phyloP scores from a whole-genome alignment of 2,888 invertebrate species.

The Epinotia brunnichana region DNA sequence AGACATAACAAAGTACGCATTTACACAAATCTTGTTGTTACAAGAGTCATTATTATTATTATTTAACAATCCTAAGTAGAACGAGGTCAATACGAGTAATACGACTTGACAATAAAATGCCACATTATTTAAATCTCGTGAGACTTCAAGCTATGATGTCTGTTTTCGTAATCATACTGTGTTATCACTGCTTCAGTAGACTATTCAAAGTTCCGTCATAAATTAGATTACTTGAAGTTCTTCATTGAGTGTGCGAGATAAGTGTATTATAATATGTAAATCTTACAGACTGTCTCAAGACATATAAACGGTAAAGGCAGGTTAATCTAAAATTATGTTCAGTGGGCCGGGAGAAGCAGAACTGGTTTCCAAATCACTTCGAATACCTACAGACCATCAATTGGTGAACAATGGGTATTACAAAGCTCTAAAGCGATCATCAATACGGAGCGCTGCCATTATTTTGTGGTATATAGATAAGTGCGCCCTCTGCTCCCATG shows the following conservation, averaged over 20 bases:
- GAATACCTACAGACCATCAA: conserved; percentile 1
- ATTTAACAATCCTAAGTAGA: no score
- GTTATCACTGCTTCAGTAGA: neutral
- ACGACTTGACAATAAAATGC: neutral
- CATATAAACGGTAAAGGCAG: conserved; percentile 4
- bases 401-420: conserved; percentile 6
- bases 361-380: conserved; percentile 1
- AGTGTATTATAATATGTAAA: conserved; percentile 15
- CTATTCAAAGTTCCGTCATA: neutral
- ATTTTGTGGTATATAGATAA: neutral
- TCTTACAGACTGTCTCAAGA: conserved; percentile 7
- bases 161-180: neutral
- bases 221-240: neutral
- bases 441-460: neutral
- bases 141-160: neutral
- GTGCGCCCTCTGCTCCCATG: conserved; percentile 25
- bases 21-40: no score
- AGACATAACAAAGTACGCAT: no score
- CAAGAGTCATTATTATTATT: no score
- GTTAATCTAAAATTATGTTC: conserved; percentile 6
- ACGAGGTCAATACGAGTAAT: neutral
- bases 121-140: no score
- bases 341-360: neutral
- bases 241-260: conserved; percentile 14
- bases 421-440: neutral